Evolutionary conservation across 1,140 invertebrate species (phyloP).

Genomic region (Microplitis demolitor): DNA sequence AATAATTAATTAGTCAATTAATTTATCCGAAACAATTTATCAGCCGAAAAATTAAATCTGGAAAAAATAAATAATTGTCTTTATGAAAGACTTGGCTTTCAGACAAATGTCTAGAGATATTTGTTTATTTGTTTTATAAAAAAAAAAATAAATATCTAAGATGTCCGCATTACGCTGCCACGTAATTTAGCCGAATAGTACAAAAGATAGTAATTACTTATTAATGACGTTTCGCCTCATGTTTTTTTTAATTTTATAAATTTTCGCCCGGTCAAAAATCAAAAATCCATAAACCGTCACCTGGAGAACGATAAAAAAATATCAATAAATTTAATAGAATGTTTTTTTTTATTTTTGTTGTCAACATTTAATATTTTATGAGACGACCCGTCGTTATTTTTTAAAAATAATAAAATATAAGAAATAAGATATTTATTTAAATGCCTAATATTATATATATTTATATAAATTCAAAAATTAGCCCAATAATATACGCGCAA

Average conservation of each 20-base stretch:
- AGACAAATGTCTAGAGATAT: conserved; percentile 12
- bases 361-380: too few species aligned
- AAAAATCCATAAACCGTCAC: too few species aligned
- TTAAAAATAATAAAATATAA: too few species aligned
- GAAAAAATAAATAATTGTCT: conserved; percentile 29
- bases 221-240: conserved; percentile 15
- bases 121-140: conserved; percentile 1
- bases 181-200: background rate
- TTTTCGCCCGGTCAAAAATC: too few species aligned
- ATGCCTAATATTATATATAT: too few species aligned
- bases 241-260: background rate
- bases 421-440: too few species aligned
- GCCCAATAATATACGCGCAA: too few species aligned
- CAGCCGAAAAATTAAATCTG: background rate
- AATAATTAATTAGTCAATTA: conserved; percentile 15
- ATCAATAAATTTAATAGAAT: too few species aligned
- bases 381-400: too few species aligned
- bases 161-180: conserved; percentile 10
- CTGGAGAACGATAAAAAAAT: too few species aligned
- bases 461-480: too few species aligned
- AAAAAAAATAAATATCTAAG: conserved; percentile 15
- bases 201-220: background rate
- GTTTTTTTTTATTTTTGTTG: too few species aligned
- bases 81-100: conserved; percentile 26
- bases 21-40: conserved; percentile 27